A percentile compares a stretch with the other conserved stretches of the same genome.
Evolutionary conservation across 1,140 invertebrate species (phyloP).

Genomic region (Lordiphosa clarofinis): DNA sequence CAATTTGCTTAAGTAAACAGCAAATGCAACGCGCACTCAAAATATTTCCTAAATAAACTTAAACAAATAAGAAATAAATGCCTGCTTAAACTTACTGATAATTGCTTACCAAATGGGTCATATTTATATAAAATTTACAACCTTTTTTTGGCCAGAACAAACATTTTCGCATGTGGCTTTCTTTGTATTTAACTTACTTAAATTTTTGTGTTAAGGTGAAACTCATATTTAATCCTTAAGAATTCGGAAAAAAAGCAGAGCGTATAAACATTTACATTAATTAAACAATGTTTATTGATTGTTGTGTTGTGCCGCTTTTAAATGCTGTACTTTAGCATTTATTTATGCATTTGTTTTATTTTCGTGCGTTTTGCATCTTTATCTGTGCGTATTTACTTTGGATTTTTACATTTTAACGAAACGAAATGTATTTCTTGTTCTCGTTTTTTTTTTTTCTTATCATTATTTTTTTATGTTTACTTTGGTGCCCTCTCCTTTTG

Average conservation of each 20-base stretch:
- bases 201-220: constrained; percentile 57
- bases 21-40: not conserved
- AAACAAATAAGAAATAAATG: constrained; percentile 21
- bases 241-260: not conserved
- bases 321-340: constrained; percentile 40
- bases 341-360: constrained; percentile 45
- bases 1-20: no score
- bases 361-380: constrained; percentile 36
- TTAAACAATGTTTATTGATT: constrained; percentile 68
- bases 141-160: constrained; percentile 36
- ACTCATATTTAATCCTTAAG: constrained; percentile 22
- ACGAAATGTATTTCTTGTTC: constrained; percentile 50
- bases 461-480: constrained; percentile 51
- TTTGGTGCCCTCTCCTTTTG: not conserved
- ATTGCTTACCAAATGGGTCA: constrained; percentile 55
- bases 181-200: not conserved
- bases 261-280: constrained; percentile 67
- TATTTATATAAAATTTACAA: constrained; percentile 24
- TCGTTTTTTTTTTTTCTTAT: constrained; percentile 47
- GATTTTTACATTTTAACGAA: constrained; percentile 60
- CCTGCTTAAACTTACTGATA: constrained; percentile 47
- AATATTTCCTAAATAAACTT: not conserved
- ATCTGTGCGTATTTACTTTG: constrained; percentile 73
- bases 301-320: constrained; percentile 23
- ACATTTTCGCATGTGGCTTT: constrained; percentile 14